Conservation (phyloP, 2,888 invertebrate genomes). For the Marronus borbonicus region DNA sequence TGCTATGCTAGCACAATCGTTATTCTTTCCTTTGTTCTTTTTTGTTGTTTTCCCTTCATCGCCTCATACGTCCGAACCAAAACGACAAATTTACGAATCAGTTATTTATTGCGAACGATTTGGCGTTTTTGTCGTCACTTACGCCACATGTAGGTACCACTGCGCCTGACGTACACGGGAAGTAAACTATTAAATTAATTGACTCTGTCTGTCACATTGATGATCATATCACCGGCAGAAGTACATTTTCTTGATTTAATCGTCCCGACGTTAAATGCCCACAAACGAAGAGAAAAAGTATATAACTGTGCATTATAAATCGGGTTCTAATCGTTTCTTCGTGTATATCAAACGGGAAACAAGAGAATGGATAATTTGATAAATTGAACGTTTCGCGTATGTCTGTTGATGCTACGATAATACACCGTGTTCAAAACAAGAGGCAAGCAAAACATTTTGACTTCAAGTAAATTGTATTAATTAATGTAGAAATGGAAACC, state of each 20-base stretch:
- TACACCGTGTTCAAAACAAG: no score
- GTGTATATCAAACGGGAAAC: background rate
- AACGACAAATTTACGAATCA: conserved; percentile 50
- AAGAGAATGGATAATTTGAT: background rate
- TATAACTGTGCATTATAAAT: conserved; percentile 32
- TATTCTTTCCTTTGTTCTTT: conserved; percentile 22
- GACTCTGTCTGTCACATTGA: conserved; percentile 52
- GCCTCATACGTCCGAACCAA: conserved; percentile 7
- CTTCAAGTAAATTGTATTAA: no score
- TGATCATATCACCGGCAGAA: conserved; percentile 50
- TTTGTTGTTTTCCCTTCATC: conserved; percentile 14
- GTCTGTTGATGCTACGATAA: no score
- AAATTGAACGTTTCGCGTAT: no score
- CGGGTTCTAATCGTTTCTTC: background rate
- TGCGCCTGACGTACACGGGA: conserved; percentile 51
- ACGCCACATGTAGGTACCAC: conserved; percentile 4
- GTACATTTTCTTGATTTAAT: conserved; percentile 46
- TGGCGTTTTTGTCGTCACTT: conserved; percentile 48
- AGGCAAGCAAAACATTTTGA: no score
- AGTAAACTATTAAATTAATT: conserved; percentile 54
- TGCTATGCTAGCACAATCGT: conserved; percentile 14
- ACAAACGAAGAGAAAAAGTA: conserved; percentile 17
- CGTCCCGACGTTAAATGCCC: conserved; percentile 22
- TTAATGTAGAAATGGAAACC: no score
- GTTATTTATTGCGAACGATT: conserved; percentile 47